Conservation (phyloP, 2,113 vertebrate species). For the Calyptomena viridis region DNA sequence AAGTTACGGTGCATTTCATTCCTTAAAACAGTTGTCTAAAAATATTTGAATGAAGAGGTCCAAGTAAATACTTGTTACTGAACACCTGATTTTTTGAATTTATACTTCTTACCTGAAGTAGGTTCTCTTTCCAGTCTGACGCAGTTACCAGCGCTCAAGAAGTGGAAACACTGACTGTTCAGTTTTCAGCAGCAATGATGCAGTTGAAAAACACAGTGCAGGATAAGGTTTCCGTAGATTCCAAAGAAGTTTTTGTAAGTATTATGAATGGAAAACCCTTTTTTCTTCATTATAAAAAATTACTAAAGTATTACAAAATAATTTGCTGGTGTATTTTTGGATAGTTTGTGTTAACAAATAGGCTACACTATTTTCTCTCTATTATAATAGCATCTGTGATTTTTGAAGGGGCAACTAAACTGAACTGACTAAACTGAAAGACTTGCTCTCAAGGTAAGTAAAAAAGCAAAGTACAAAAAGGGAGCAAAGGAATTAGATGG, state of each 20-base stretch:
- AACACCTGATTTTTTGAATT: background rate
- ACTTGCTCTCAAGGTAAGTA: background rate
- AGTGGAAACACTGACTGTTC: slow-evolving; percentile 72
- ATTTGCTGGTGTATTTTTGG: background rate
- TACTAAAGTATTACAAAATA: background rate
- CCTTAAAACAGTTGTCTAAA: background rate
- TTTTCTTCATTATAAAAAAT: background rate
- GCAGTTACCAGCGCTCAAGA: slow-evolving; percentile 75
- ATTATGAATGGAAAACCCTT: background rate
- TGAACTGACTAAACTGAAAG: background rate
- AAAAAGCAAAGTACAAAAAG: background rate
- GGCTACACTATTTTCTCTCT: background rate
- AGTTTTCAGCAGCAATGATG: slow-evolving; percentile 75
- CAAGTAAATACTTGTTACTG: background rate
- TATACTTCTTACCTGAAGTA: background rate
- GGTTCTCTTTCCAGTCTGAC: slow-evolving; percentile 78
- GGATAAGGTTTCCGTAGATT: slow-evolving; percentile 77
- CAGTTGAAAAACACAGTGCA: slow-evolving; percentile 75
- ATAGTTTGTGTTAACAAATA: background rate
- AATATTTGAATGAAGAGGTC: background rate
- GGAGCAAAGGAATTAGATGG: background rate
- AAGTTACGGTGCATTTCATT: background rate
- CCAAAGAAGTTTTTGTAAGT: slow-evolving; percentile 88
- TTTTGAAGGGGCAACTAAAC: background rate
- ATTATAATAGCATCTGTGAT: background rate